phyloP scores from a whole-genome alignment of 2,797 vertebrate genomes.

The Leuciscus waleckii region DNA sequence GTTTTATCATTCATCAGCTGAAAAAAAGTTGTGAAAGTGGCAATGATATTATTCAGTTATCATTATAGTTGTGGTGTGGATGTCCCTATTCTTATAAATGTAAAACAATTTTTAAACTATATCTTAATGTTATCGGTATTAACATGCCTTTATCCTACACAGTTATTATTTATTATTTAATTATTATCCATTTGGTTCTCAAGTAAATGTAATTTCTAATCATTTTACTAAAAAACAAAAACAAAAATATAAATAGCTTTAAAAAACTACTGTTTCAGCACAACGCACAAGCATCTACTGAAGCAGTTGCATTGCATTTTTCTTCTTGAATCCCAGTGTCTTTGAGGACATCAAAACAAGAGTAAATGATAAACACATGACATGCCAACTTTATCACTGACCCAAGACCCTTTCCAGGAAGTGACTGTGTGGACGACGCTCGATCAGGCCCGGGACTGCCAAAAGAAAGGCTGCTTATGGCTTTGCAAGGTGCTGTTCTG shows the following conservation, averaged over 20 bases:
- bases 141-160: not conserved
- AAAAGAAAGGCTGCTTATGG: slow-evolving; percentile 62
- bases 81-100: not conserved
- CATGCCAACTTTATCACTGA: slow-evolving; percentile 64
- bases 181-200: not conserved
- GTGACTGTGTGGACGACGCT: slow-evolving; percentile 65
- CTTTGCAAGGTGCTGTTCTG: slow-evolving; percentile 72
- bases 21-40: not conserved
- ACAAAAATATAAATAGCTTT: not conserved
- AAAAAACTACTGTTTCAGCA: not conserved
- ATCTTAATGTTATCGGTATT: not conserved
- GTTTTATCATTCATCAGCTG: not conserved
- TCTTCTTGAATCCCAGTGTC: not conserved
- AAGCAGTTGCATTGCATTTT: not conserved
- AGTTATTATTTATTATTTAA: not conserved
- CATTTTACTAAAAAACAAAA: not conserved
- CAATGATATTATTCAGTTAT: not conserved
- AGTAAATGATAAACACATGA: slow-evolving; percentile 65
- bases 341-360: slow-evolving; percentile 32
- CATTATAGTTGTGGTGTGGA: not conserved
- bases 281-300: not conserved
- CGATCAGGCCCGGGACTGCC: slow-evolving; percentile 62
- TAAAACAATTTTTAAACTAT: not conserved
- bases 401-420: slow-evolving; percentile 70
- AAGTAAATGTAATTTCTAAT: not conserved